Evolutionary conservation across 1,140 invertebrate species (phyloP).

Genomic region (Chlorops oryzae): DNA sequence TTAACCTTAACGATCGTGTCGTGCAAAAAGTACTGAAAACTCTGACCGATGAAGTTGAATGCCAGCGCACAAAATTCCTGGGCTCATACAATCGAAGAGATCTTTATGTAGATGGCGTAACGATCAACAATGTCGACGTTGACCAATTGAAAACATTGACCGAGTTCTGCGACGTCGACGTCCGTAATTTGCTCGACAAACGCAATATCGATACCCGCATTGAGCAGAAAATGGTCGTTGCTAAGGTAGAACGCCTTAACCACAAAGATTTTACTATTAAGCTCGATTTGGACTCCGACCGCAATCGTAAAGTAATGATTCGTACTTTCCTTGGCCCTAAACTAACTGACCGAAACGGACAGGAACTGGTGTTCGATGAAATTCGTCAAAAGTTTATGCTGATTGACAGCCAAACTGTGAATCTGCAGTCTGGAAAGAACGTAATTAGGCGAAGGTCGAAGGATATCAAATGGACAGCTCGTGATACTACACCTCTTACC

Average conservation of each 20-base stretch:
- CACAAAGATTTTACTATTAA: conserved; percentile 46
- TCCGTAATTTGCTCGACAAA: conserved; percentile 11
- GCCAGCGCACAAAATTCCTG: conserved; percentile 50
- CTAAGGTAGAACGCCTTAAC: conserved; percentile 55
- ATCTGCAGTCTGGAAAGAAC: conserved; percentile 46
- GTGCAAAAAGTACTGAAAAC: no score
- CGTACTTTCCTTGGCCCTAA: conserved; percentile 14
- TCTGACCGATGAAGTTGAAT: conserved; percentile 52
- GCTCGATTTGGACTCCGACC: conserved; percentile 35
- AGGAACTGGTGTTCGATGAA: conserved; percentile 47
- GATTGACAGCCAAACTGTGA: conserved; percentile 45
- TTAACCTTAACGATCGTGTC: no score
- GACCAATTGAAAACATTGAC: conserved; percentile 26
- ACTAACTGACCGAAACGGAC: conserved; percentile 40
- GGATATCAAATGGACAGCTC: conserved; percentile 34
- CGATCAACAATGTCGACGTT: conserved; percentile 52
- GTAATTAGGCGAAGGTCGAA: conserved; percentile 41
- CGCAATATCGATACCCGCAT: not conserved
- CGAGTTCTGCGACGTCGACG: conserved; percentile 16
- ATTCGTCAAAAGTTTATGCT: conserved; percentile 49
- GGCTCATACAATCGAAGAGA: conserved; percentile 53
- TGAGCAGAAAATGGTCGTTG: conserved; percentile 34
- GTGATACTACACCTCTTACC: conserved; percentile 31
- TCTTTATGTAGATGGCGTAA: conserved; percentile 51
- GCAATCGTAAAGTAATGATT: conserved; percentile 18